Conservation (phyloP, 2,797 vertebrate species). For the Peromyscus nudipes region DNA sequence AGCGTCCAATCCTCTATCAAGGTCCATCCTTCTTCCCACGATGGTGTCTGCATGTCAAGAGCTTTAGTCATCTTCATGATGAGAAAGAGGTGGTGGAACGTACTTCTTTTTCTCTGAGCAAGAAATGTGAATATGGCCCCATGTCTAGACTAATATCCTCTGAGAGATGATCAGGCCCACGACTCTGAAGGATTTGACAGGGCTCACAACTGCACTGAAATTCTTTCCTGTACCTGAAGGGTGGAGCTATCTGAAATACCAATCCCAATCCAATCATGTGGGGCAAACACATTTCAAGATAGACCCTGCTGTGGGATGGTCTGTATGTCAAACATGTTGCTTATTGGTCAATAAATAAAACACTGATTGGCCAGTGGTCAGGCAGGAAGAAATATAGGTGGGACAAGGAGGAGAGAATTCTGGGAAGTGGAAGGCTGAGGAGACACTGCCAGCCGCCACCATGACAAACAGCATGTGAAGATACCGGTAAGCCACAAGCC, state of each 20-base stretch:
- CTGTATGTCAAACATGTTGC: too few species aligned
- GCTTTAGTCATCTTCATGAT: not conserved
- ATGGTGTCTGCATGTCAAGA: not conserved
- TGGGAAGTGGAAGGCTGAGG: too few species aligned
- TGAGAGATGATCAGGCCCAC: not conserved
- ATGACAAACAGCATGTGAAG: too few species aligned
- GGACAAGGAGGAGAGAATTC: too few species aligned
- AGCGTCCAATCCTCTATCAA: not conserved
- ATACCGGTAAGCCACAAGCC: too few species aligned
- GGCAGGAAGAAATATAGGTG: too few species aligned
- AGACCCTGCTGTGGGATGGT: too few species aligned
- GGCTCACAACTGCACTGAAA: not conserved
- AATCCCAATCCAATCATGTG: not conserved
- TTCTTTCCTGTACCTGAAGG: not conserved
- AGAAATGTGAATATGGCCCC: not conserved
- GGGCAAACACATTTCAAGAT: not conserved
- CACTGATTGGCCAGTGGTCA: too few species aligned
- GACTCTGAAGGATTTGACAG: not conserved
- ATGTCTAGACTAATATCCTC: not conserved
- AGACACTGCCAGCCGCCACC: too few species aligned
- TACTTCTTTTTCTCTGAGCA: not conserved
- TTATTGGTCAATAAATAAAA: too few species aligned
- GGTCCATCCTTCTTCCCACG: not conserved
- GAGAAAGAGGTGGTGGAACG: not conserved
- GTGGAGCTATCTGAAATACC: constrained; percentile 17